phyloP scores from a whole-genome alignment of 2,888 invertebrate species.

The Drosophila formosana region DNA sequence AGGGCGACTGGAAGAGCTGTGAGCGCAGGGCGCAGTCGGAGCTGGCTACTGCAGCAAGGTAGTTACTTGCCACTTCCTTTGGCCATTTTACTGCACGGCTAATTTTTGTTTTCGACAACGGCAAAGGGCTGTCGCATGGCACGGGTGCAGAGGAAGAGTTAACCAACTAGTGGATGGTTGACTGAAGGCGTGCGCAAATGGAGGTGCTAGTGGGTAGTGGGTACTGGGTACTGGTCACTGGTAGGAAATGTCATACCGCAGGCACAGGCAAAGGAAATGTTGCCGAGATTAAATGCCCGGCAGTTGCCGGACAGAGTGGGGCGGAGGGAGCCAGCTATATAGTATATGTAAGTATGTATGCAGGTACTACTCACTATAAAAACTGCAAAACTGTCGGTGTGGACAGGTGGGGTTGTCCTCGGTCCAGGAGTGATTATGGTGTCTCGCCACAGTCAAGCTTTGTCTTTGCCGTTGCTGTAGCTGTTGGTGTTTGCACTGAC shows the following conservation, averaged over 20 bases:
- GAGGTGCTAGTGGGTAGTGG: constrained; percentile 2
- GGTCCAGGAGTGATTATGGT: constrained; percentile 64
- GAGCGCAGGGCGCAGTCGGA: constrained; percentile 21
- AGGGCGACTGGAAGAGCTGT: constrained; percentile 8
- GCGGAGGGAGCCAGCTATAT: neutral
- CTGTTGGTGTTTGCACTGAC: constrained; percentile 33
- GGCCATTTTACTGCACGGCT: constrained; percentile 75
- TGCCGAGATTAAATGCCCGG: constrained; percentile 72
- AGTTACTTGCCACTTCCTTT: constrained; percentile 77
- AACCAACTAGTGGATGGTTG: neutral
- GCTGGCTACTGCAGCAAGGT: constrained; percentile 65
- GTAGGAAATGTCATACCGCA: constrained; percentile 76
- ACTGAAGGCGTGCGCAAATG: neutral
- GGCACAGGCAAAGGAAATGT: constrained; percentile 73
- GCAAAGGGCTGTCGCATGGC: constrained; percentile 57
- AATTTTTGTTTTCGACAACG: constrained; percentile 80
- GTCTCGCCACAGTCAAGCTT: constrained; percentile 50
- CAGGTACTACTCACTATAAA: neutral
- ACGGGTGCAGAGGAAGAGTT: neutral
- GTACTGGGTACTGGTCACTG: constrained; percentile 37
- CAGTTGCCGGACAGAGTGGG: constrained; percentile 27
- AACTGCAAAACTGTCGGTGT: constrained; percentile 44
- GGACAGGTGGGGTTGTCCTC: constrained; percentile 57
- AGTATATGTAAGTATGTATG: neutral
- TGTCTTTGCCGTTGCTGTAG: constrained; percentile 39